Conservation (phyloP, 2,888 invertebrate genomes). For the Syritta pipiens region DNA sequence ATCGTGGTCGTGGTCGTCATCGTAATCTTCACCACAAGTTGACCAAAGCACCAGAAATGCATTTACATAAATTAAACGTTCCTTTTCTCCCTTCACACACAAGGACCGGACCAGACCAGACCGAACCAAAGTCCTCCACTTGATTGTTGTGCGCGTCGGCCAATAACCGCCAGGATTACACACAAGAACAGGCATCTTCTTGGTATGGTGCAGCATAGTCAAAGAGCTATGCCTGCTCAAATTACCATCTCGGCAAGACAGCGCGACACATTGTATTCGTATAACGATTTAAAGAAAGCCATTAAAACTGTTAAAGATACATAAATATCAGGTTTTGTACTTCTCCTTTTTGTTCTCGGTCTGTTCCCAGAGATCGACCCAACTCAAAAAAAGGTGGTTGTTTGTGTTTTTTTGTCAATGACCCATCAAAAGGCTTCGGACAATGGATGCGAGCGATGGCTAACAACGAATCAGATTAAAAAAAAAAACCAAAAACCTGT, state of each 20-base stretch:
- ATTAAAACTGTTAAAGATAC: conserved; percentile 64
- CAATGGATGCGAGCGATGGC: conserved; percentile 39
- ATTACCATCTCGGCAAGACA: conserved; percentile 49
- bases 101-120: neutral
- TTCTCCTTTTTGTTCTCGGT: conserved; percentile 16
- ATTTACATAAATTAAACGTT: conserved; percentile 78
- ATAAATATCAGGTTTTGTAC: conserved; percentile 59
- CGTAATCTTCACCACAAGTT: conserved; percentile 63
- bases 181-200: conserved; percentile 10
- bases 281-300: conserved; percentile 64
- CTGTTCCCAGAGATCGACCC: neutral
- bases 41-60: conserved; percentile 68
- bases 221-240: conserved; percentile 32
- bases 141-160: conserved; percentile 18
- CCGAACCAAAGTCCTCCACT: too few species aligned
- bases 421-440: conserved; percentile 27
- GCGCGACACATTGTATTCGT: conserved; percentile 64
- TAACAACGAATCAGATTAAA: conserved; percentile 24
- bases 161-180: conserved; percentile 41
- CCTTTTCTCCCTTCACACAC: conserved; percentile 68
- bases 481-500: conserved; percentile 41
- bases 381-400: conserved; percentile 36
- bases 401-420: conserved; percentile 1
- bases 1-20: neutral
- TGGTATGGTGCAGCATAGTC: conserved; percentile 45